Evolutionary conservation across 2,888 invertebrate genomes (phyloP).

Genomic region (Xanthia togata): DNA sequence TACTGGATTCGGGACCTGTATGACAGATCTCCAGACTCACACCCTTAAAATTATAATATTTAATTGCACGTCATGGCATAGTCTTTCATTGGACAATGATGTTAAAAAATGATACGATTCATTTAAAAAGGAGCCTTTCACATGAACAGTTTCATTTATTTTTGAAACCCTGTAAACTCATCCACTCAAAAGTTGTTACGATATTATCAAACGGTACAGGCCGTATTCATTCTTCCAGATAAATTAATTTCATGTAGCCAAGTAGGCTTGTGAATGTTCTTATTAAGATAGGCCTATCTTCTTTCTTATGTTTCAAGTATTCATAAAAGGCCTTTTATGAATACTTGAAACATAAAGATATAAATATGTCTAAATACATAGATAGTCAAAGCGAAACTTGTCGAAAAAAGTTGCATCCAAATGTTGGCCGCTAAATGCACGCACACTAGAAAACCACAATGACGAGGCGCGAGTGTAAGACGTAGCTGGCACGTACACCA

Average conservation of each 20-base stretch:
- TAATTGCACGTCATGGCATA: too few species aligned
- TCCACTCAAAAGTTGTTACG: slow-evolving; percentile 28
- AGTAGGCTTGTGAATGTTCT: slow-evolving; percentile 31
- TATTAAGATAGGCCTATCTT: slow-evolving; percentile 15
- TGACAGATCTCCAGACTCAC: too few species aligned
- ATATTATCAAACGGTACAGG: slow-evolving; percentile 41
- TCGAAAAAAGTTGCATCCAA: too few species aligned
- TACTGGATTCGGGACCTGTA: too few species aligned
- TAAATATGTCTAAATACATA: too few species aligned
- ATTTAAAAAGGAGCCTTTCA: slow-evolving; percentile 29
- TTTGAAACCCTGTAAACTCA: slow-evolving; percentile 32
- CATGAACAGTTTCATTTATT: slow-evolving; percentile 42
- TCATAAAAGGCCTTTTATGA: slow-evolving; percentile 30
- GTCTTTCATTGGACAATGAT: slow-evolving; percentile 35
- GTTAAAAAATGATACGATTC: slow-evolving; percentile 35
- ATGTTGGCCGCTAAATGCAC: too few species aligned
- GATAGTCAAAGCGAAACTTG: too few species aligned
- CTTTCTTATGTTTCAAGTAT: too few species aligned
- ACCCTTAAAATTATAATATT: too few species aligned
- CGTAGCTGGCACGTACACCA: too few species aligned
- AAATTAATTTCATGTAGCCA: slow-evolving; percentile 46
- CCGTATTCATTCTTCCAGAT: slow-evolving; percentile 30
- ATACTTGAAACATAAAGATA: neutral
- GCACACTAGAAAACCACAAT: too few species aligned
- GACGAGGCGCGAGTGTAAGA: too few species aligned